These are phyloP conservation scores for Alloplasta piceator DNA, from an alignment of 2,888 invertebrate genomes.

Conservation along the genomic window DNA sequence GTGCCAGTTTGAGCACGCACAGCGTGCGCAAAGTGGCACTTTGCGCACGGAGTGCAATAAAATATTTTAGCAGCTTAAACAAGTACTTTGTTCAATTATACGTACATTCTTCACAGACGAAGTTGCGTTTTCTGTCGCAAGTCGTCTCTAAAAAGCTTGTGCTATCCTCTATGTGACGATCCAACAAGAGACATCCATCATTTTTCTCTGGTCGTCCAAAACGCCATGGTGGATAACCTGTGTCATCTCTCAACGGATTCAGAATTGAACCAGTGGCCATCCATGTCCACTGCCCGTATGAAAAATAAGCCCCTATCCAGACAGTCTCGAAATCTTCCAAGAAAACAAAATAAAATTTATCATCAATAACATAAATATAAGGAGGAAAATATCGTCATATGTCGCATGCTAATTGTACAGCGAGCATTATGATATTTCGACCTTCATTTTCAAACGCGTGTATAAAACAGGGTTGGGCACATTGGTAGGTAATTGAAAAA, in stretches of 20 bases:
- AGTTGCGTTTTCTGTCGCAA: slow-evolving; percentile 84
- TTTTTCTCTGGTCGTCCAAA: slow-evolving; percentile 70
- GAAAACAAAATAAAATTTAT: slow-evolving; percentile 15
- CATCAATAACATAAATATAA: no score
- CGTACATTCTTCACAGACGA: slow-evolving; percentile 83
- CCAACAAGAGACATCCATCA: slow-evolving; percentile 84
- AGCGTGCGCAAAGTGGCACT: no score
- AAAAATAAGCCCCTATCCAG: slow-evolving; percentile 84
- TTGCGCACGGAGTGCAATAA: no score
- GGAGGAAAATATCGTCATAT: no score
- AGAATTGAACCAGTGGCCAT: slow-evolving; percentile 83
- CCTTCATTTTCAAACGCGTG: no score
- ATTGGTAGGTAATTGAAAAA: no score
- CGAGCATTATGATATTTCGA: no score
- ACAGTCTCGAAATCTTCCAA: slow-evolving; percentile 83
- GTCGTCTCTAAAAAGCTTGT: slow-evolving; percentile 84
- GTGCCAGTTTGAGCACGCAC: no score
- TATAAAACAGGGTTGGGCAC: no score
- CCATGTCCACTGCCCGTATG: slow-evolving; percentile 84
- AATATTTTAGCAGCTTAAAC: no score
- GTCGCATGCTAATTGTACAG: no score
- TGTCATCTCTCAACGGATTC: slow-evolving; percentile 80
- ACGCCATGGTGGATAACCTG: slow-evolving; percentile 72
- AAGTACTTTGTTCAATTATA: no score
- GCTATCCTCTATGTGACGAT: slow-evolving; percentile 82